phyloP scores from a whole-genome alignment of 2,888 invertebrate species.

The Ennomos fuscantarius region DNA sequence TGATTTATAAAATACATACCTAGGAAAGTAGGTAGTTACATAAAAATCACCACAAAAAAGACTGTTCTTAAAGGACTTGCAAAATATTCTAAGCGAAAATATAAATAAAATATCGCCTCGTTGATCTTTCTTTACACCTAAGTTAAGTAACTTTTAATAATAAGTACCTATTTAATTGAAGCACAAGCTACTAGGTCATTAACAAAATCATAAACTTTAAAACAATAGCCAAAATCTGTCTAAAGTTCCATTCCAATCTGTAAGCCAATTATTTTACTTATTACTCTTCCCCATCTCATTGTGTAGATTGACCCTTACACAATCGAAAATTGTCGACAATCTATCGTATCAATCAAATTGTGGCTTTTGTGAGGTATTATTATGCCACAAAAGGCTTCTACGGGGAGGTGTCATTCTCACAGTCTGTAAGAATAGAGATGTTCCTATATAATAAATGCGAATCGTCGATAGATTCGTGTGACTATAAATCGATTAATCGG shows the following conservation, averaged over 20 bases:
- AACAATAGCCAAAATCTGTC: slow-evolving; percentile 1
- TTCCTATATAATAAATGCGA: slow-evolving; percentile 1
- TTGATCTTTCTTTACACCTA: no score
- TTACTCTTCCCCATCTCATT: slow-evolving; percentile 8
- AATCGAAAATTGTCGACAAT: slow-evolving; percentile 20
- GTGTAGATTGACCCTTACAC: slow-evolving; percentile 16
- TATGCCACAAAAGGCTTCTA: slow-evolving; percentile 16
- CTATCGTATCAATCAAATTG: slow-evolving; percentile 18
- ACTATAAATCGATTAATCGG: slow-evolving; percentile 2
- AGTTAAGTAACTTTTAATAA: no score
- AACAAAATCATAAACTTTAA: not conserved
- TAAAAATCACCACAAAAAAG: no score
- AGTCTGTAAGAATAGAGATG: slow-evolving; percentile 7
- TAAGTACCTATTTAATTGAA: no score
- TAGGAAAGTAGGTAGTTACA: no score
- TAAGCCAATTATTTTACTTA: not conserved
- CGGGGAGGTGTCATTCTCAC: slow-evolving; percentile 2
- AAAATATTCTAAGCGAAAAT: no score
- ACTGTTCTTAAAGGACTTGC: no score
- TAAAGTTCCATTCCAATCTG: slow-evolving; percentile 10
- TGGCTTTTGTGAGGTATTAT: slow-evolving; percentile 7
- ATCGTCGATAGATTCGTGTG: slow-evolving; percentile 2
- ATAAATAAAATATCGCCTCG: no score
- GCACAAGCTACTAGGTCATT: not conserved
- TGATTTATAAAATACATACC: no score